Evolutionary conservation across 2,888 invertebrate species (phyloP), one percentile per base, ranked within the genome.

Genomic region (Orthosia gothica): DNA sequence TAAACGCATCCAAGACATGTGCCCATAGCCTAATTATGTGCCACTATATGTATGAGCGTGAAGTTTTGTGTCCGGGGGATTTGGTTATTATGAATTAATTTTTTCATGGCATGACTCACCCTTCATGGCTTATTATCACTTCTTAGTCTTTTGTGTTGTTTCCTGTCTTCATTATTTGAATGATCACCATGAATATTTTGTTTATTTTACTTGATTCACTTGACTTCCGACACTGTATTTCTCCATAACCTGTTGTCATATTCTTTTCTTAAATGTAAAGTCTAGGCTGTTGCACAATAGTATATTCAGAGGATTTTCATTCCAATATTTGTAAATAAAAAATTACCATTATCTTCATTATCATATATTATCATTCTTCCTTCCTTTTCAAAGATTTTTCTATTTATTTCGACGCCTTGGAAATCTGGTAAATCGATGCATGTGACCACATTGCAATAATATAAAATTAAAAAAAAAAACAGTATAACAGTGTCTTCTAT

Each of bases 41-140:
- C 13, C 7, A 57, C 18, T 40, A 20, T 45, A 50, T 59, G 58
- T 81, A 26, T 18, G 40, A 32, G 20, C 26, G 26, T 20, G 47
- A 52, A 59, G 32, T 64, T 63, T 15, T 58, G n/a, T 81, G 54
- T 58, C 23, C 55, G 13, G 32, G 75, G 63, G 57, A 58, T 26
- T 81, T 13, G 18, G 18, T 63, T 26, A 52, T 58, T 54, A 23
- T 77, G 26, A 58, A 45, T 20, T 0, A 58, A n/a, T 74, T n/a
- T 7, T 32, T 40, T 40, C 23, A 57, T 77, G 55, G 20, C n/a
- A 65, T 50, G n/a, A n/a, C 23, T 32, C 15, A 32, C 7, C 16
- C 23, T 59, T 20, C 23, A 55, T 55, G 76, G 23, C 32, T 68
- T n/a, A 62, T n/a, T 23, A 47, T 26, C 18, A 49, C 54, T 63